Evolutionary conservation across 2,113 vertebrate species (phyloP).

Genomic region (Xenopus tropicalis): UCB_Xtro_10.0 CM004447.2:125654001-125654500

Average conservation of each 20-base stretch:
- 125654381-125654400: background rate
- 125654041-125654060: background rate
- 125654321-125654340: background rate
- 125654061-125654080: no score
- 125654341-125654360: conserved; percentile 37
- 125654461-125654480: conserved; percentile 20
- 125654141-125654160: no score
- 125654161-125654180: no score
- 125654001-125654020: no score
- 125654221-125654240: conserved; percentile 85
- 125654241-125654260: conserved; percentile 98
- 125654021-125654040: background rate
- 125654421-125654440: background rate
- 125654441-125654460: conserved; percentile 37
- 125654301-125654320: conserved; percentile 78
- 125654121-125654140: no score
- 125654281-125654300: conserved; percentile 88
- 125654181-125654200: background rate
- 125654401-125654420: background rate
- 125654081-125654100: no score
- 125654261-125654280: conserved; percentile 95
- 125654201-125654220: conserved; percentile 94
- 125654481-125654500: conserved; percentile 27
- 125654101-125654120: no score
- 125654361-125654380: background rate